A percentile compares a stretch with the other conserved stretches of the same genome.
phyloP scores from a whole-genome alignment of 2,113 vertebrate species.

The Lasiurus cinereus region DNA sequence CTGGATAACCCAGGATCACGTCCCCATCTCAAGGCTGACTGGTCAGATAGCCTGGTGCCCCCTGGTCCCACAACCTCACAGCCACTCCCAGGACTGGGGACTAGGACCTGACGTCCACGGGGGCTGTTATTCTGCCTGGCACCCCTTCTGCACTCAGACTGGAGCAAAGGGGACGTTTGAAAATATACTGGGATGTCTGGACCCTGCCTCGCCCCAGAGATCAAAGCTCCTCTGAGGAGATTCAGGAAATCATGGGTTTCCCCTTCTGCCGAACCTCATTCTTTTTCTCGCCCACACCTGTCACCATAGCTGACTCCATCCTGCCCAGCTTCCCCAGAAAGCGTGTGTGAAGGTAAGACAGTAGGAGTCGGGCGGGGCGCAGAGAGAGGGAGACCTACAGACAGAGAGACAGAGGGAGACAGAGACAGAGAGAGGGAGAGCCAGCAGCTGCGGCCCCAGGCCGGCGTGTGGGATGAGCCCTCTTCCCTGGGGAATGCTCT shows the following conservation, averaged over 20 bases:
- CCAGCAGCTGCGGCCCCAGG: neutral
- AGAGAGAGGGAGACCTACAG: neutral
- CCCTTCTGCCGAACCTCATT: neutral
- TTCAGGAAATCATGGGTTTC: neutral
- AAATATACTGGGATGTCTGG: no score
- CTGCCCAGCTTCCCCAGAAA: neutral
- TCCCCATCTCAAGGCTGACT: no score
- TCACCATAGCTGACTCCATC: neutral
- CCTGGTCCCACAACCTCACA: no score
- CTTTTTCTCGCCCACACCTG: neutral
- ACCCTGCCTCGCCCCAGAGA: neutral
- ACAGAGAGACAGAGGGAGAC: neutral
- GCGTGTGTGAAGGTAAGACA: neutral
- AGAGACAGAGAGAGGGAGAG: neutral
- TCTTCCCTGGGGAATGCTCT: neutral
- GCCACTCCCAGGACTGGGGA: no score
- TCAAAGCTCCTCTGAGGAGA: neutral
- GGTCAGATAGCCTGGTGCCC: no score
- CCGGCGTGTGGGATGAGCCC: neutral
- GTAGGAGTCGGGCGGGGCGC: neutral
- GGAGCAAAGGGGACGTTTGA: neutral
- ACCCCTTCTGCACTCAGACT: neutral
- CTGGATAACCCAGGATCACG: no score
- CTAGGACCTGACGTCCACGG: no score
- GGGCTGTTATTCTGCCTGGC: neutral